These are phyloP conservation scores for Papilio dardanus DNA, from an alignment of 1,140 invertebrate species.

Conservation along the genomic window DNA sequence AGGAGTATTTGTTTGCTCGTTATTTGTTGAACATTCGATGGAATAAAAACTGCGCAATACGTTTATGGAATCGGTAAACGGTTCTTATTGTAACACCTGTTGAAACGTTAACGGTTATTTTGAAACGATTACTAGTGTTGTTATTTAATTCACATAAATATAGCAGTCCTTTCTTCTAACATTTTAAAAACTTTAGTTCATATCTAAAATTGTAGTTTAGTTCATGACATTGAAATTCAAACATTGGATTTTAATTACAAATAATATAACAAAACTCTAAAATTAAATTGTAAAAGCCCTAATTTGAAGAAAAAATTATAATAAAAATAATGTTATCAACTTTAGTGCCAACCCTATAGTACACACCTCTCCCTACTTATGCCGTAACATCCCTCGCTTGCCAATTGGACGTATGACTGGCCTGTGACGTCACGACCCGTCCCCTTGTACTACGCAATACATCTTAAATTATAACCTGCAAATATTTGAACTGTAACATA, in stretches of 20 bases:
- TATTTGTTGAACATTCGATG: not conserved
- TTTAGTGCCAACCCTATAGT: slow-evolving; percentile 3
- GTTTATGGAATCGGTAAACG: not conserved
- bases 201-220: no score
- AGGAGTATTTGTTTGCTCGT: not conserved
- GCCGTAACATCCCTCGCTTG: slow-evolving; percentile 18
- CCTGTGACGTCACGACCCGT: slow-evolving; percentile 21
- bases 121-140: no score
- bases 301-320: not conserved
- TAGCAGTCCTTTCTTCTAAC: no score
- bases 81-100: not conserved
- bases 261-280: no score
- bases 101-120: not conserved
- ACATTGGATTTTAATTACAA: not conserved
- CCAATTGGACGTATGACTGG: slow-evolving; percentile 13
- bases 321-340: not conserved
- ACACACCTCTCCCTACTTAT: slow-evolving; percentile 25
- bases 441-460: slow-evolving; percentile 19
- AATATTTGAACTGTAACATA: no score
- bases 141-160: no score
- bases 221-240: no score
- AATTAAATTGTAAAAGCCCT: not conserved
- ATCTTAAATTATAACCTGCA: not conserved
- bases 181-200: no score
- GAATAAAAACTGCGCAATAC: no score